Evolutionary conservation across 2,888 invertebrate species (phyloP).

Genomic region (Anthophora plumipes): DNA sequence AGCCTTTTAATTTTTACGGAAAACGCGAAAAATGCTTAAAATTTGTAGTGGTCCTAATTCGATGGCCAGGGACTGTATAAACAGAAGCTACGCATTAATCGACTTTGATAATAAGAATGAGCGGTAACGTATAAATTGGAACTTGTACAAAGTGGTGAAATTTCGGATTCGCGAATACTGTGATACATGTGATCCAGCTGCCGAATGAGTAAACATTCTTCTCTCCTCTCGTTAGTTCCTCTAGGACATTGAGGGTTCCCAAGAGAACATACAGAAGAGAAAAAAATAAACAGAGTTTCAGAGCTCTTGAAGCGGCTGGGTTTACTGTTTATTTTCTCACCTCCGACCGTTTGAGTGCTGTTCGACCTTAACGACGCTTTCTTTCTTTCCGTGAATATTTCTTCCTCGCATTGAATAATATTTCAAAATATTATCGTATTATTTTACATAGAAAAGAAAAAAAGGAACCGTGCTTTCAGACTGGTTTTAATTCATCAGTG

Average conservation of each 20-base stretch:
- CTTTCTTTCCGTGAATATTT: slow-evolving; percentile 20
- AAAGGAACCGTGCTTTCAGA: neutral
- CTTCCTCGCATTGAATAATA: slow-evolving; percentile 21
- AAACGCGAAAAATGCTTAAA: no score
- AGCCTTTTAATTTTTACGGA: no score
- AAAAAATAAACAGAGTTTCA: slow-evolving; percentile 71
- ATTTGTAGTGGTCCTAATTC: no score
- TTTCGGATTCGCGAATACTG: slow-evolving; percentile 34
- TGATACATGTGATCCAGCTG: slow-evolving; percentile 55
- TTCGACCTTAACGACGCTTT: slow-evolving; percentile 28
- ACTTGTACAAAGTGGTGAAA: neutral
- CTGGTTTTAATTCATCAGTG: neutral
- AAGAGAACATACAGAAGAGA: slow-evolving; percentile 57
- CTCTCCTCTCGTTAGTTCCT: slow-evolving; percentile 50
- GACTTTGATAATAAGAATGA: neutral
- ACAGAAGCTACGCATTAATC: no score
- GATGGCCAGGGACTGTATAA: no score
- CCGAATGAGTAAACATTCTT: slow-evolving; percentile 61
- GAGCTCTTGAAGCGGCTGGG: slow-evolving; percentile 37
- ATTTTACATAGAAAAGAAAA: neutral
- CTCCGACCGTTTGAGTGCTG: slow-evolving; percentile 61
- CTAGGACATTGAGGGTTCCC: slow-evolving; percentile 45
- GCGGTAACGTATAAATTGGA: neutral
- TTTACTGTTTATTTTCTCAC: slow-evolving; percentile 79
- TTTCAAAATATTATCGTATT: neutral